phyloP scores from a whole-genome alignment of 2,113 vertebrate species.

The Trinectes maculatus region DNA sequence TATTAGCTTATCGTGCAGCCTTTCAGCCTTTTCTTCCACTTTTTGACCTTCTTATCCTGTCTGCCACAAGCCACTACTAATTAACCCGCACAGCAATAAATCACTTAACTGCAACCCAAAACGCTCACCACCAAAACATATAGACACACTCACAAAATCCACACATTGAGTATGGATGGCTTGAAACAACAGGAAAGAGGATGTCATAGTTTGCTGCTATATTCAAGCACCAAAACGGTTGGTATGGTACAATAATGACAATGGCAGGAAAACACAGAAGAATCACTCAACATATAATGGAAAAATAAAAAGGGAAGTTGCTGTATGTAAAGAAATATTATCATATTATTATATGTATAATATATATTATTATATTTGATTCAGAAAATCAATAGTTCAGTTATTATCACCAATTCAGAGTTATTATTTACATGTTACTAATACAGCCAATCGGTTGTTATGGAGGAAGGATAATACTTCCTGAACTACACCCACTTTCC shows the following conservation, averaged over 20 bases:
- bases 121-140: not conserved
- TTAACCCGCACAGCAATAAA: slow-evolving; percentile 65
- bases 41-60: slow-evolving; percentile 63
- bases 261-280: slow-evolving; percentile 1
- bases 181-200: slow-evolving; percentile 20
- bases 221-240: not conserved
- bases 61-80: slow-evolving; percentile 51
- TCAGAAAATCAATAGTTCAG: no score
- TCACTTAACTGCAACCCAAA: slow-evolving; percentile 46
- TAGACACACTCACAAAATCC: not conserved
- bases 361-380: no score
- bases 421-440: slow-evolving; percentile 41
- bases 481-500: slow-evolving; percentile 50
- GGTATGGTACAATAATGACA: not conserved
- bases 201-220: slow-evolving; percentile 12
- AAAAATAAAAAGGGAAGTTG: not conserved
- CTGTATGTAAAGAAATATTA: no score
- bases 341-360: no score
- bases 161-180: slow-evolving; percentile 38
- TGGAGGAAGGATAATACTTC: slow-evolving; percentile 52
- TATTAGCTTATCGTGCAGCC: slow-evolving; percentile 30
- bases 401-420: slow-evolving; percentile 6
- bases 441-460: slow-evolving; percentile 10
- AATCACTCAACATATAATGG: not conserved
- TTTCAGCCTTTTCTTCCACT: slow-evolving; percentile 19